Evolutionary conservation across 2,797 vertebrate species (phyloP), one percentile per base, ranked within the genome.

Genomic region (Helostoma temminkii): DNA sequence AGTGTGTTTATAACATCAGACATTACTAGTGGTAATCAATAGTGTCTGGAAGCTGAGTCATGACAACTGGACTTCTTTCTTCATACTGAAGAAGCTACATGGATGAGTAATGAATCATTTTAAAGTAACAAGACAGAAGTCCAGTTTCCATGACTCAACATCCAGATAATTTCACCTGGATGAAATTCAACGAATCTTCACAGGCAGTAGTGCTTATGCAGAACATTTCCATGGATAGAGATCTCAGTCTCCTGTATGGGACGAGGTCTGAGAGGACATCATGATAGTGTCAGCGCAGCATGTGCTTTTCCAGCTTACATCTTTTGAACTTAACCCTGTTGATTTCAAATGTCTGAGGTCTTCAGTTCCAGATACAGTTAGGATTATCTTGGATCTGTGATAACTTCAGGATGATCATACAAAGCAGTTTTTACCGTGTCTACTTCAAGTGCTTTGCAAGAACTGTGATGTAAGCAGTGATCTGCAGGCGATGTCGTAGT

Each of bases 391-490:
- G 9, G 14, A 28, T 11, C 50, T 14, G 32, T 11, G 30, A 16
- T 1, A 19, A 37, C 36, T 43, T 46, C 39, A 46, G 11, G 50
- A 15, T n/a, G 15, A 47, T 28, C 30, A 53, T 28, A 47, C 39
- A 16, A 32, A 36, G 43, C 39, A 0, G n/a, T 26, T 47, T 37
- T 41, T 15, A 22, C 48, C 12, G 8, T 24, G n/a, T 54, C 37
- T 46, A 30, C 50, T 64, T 65, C 1, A 67, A 57, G 65, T 58
- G 5, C 4, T 18, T 6, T 41, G 37, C 16, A 41, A n/a, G 30
- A 57, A 41, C 1, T 45, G 58, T 54, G 25, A 5, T 48, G 56
- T 54, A 59, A 76, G 56, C 69, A 64, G 37, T 59, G 43, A 41
- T 3, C 21, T 34, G 14, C 49, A 56, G 5, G 11, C 30, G 32